These are phyloP conservation scores for Salminus brasiliensis DNA, from an alignment of 2,113 vertebrate species.

Conservation along the genomic window DNA sequence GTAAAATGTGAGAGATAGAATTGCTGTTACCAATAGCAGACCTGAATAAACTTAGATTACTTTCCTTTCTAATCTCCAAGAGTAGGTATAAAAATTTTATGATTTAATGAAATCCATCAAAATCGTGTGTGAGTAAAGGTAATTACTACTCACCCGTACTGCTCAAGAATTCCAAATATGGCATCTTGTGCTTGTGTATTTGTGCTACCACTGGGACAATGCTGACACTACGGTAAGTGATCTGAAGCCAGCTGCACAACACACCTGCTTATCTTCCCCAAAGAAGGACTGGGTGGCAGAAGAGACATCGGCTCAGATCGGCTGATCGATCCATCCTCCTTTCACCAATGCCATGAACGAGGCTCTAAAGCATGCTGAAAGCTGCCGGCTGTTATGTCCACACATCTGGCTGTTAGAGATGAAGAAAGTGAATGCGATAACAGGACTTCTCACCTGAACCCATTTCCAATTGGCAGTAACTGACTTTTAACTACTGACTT, in stretches of 20 bases:
- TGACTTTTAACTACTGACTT: not conserved
- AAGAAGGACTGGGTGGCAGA: conserved; percentile 34
- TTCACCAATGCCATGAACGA: not conserved
- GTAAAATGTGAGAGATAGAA: too few relatives aligned
- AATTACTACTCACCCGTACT: too few relatives aligned
- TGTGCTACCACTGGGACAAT: not conserved
- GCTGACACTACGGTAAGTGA: conserved; percentile 51
- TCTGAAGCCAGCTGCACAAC: conserved; percentile 66
- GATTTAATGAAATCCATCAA: too few relatives aligned
- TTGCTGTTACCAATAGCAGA: too few relatives aligned
- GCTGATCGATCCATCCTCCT: not conserved
- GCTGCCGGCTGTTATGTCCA: not conserved
- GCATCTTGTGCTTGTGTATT: not conserved
- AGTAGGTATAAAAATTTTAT: too few relatives aligned
- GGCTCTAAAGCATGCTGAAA: not conserved
- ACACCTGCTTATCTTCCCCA: conserved; percentile 59
- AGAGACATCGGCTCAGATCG: not conserved
- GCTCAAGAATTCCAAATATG: not conserved
- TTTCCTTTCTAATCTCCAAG: too few relatives aligned
- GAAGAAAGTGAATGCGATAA: not conserved
- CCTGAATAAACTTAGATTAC: too few relatives aligned
- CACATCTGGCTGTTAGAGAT: conserved; percentile 4
- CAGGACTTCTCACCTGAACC: not conserved
- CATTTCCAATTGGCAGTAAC: not conserved
- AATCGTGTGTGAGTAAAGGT: too few relatives aligned